phyloP scores from a whole-genome alignment of 2,797 vertebrate species.

The Artibeus lituratus region DNA sequence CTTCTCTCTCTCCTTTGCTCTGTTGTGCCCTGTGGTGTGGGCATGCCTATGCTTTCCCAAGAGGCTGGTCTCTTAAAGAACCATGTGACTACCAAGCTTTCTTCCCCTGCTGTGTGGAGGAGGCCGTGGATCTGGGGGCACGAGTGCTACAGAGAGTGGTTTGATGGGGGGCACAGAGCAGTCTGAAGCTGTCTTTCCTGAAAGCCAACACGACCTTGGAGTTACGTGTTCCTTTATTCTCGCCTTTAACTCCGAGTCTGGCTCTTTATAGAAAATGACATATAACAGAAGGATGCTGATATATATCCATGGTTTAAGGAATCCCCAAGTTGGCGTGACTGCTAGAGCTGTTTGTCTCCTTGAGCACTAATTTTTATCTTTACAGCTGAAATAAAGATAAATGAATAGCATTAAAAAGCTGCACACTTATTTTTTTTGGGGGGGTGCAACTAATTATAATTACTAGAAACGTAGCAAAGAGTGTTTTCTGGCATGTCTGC shows the following conservation, averaged over 20 bases:
- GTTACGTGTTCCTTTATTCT: not conserved
- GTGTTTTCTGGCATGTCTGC: not conserved
- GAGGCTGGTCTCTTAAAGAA: not conserved
- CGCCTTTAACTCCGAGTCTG: not conserved
- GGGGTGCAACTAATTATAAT: not conserved
- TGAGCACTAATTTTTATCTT: not conserved
- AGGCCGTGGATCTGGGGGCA: not conserved
- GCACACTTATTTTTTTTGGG: not conserved
- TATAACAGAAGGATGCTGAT: not conserved
- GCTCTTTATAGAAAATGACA: not conserved
- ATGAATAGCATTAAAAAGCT: not conserved
- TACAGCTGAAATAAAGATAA: constrained; percentile 25
- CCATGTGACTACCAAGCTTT: not conserved
- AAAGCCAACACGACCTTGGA: not conserved
- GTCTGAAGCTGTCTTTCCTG: not conserved
- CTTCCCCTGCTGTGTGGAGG: not conserved
- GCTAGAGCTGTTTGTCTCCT: not conserved
- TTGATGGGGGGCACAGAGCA: not conserved
- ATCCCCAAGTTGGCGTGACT: not conserved
- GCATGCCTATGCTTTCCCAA: not conserved
- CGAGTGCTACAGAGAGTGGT: fast-evolving
- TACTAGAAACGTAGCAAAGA: not conserved
- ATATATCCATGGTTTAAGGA: not conserved
- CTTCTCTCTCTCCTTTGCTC: not conserved
- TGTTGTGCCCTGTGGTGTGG: not conserved